phyloP scores from a whole-genome alignment of 1,140 invertebrate species.

The Drosophila gunungcola region DNA sequence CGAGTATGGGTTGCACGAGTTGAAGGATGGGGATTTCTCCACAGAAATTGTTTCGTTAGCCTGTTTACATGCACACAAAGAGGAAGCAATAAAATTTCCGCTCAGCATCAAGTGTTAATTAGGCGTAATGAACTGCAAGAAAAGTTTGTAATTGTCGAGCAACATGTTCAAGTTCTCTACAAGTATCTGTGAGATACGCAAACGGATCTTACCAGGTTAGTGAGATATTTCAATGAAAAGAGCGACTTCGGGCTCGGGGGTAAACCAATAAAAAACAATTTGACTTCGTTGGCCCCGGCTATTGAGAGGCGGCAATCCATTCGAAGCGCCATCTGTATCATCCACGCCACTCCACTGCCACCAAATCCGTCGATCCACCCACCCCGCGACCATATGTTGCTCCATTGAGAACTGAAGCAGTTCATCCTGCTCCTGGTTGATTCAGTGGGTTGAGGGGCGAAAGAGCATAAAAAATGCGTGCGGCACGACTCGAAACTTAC shows the following conservation, averaged over 20 bases:
- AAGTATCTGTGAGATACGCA: constrained; percentile 59
- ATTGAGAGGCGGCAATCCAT: constrained; percentile 71
- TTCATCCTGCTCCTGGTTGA: constrained; percentile 46
- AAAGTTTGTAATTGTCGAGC: constrained; percentile 67
- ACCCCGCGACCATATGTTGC: constrained; percentile 79
- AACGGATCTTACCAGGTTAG: constrained; percentile 23
- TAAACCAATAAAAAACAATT: constrained; percentile 75
- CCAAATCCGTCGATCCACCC: constrained; percentile 19
- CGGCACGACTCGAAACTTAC: constrained; percentile 82
- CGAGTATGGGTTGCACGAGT: constrained; percentile 14
- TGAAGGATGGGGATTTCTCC: constrained; percentile 4
- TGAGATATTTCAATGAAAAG: constrained; percentile 1
- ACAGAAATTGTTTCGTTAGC: constrained; percentile 66
- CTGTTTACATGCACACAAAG: constrained; percentile 59
- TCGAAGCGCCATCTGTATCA: constrained; percentile 77
- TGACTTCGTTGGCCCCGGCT: constrained; percentile 53
- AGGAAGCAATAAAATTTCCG: constrained; percentile 75
- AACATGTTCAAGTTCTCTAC: constrained; percentile 50
- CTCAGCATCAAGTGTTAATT: constrained; percentile 77
- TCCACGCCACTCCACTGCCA: constrained; percentile 36
- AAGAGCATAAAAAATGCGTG: constrained; percentile 76
- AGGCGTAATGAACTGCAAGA: constrained; percentile 65
- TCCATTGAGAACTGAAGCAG: constrained; percentile 46
- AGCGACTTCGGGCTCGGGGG: neutral
- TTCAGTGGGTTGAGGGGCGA: constrained; percentile 26